A percentile compares a stretch with the other conserved stretches of the same genome.
These are phyloP conservation scores for Drosophila tristis DNA, from an alignment of 1,140 invertebrate species.

Conservation along the genomic window DNA sequence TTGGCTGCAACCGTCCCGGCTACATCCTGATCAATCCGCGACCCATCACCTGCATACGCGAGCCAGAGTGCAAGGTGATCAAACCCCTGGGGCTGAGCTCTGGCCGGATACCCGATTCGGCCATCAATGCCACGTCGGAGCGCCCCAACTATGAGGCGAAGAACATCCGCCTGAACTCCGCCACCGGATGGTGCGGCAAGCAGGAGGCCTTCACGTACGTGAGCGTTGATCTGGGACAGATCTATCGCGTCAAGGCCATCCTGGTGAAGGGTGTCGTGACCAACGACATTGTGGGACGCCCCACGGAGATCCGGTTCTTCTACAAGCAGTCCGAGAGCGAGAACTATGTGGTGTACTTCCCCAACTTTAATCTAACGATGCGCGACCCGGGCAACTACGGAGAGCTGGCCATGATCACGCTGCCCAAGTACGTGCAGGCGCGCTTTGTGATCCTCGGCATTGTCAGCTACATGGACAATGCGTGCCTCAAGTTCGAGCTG, in stretches of 20 bases:
- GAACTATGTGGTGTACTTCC: constrained; percentile 98
- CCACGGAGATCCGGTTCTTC: constrained; percentile 98
- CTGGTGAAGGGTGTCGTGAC: constrained; percentile 97
- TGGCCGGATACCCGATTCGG: constrained; percentile 95
- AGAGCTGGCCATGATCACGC: constrained; percentile 96
- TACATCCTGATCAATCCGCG: constrained; percentile 96
- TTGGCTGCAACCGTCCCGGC: constrained; percentile 94
- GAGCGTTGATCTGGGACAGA: constrained; percentile 95
- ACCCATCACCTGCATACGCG: constrained; percentile 95
- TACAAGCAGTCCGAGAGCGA: constrained; percentile 97
- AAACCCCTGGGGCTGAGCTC: constrained; percentile 95
- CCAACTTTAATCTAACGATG: constrained; percentile 97
- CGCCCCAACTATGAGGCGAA: constrained; percentile 95
- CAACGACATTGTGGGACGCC: constrained; percentile 96
- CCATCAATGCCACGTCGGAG: constrained; percentile 98
- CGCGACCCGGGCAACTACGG: constrained; percentile 96
- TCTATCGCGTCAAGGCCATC: constrained; percentile 95
- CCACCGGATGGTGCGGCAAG: constrained; percentile 97
- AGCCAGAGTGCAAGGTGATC: constrained; percentile 97
- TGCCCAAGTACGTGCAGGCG: constrained; percentile 96
- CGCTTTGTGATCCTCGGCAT: constrained; percentile 97
- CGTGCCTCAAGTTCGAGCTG: constrained; percentile 97
- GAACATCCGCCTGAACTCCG: constrained; percentile 95
- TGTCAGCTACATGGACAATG: constrained; percentile 98
- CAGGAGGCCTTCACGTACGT: constrained; percentile 98